Evolutionary conservation across 2,888 invertebrate species (phyloP), one percentile per base, ranked within the genome.

Genomic region (Subacronicta megacephala): DNA sequence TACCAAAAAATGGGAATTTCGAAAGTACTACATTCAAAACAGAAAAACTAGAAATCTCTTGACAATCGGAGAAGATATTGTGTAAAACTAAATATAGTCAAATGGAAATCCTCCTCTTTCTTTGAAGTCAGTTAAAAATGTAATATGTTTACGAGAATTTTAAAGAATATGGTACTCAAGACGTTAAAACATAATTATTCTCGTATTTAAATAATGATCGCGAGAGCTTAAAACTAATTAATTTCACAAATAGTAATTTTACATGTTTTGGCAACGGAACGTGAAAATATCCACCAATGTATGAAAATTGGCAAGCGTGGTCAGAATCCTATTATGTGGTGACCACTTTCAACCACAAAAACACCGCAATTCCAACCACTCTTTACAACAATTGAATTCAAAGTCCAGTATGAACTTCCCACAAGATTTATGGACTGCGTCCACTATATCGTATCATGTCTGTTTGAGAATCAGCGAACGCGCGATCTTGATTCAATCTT

Each of bases 311-410:
- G 31, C 41, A 15, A 41, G 42, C 16, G 12, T 54, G 49, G 62
- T 67, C 37, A 38, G 42, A 66, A 54, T 16, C 44, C 41, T 54
- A 67, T 67, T 42, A 67, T 50, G 54, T 55, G 54, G 40, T 49
- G 20, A 29, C 17, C 17, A 44, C 17, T 17, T 13, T 29, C 29
- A 6, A 42, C 16, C 7, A 23, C 46, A 40, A 56, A 57, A 52
- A 35, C 35, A 15, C 49, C 45, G 33, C 50, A 55, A 20, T 38
- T 31, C 31, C 7, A 12, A 62, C 68, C 35, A 52, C 36, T 58
- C 41, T 72, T 61, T 53, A 45, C 35, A 58, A 69, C 69, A 67
- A 72, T 75, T 66, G 62, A 63, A 74, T 72, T 62, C 62, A 52
- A 71, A 63, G 43, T 68, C 38, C 57, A 55, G 29, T 56, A 56